A percentile compares a stretch with the other conserved stretches of the same genome.
Conservation (phyloP, 2,113 vertebrate species). For the Corvus cornix region DNA sequence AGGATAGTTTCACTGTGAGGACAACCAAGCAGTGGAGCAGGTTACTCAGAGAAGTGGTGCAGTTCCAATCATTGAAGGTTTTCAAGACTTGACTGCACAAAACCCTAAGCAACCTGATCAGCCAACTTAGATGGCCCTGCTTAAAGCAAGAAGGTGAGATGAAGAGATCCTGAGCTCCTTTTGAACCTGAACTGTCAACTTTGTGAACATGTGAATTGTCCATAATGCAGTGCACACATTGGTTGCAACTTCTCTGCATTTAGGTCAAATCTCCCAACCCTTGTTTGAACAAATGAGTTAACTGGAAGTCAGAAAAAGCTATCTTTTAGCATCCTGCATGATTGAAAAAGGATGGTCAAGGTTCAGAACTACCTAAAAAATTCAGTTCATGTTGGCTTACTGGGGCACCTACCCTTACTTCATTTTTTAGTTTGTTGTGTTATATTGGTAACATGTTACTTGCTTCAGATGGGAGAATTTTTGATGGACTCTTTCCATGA, state of each 20-base stretch:
- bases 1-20: not conserved
- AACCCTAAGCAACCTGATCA: not conserved
- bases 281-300: not conserved
- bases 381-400: not conserved
- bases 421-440: not conserved
- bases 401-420: not conserved
- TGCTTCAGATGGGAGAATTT: not conserved
- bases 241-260: not conserved
- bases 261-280: not conserved
- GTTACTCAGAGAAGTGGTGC: not conserved
- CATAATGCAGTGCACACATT: not conserved
- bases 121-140: not conserved
- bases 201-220: not conserved
- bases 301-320: not conserved
- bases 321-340: not conserved
- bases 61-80: not conserved
- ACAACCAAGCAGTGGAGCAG: not conserved
- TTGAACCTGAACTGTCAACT: accelerated
- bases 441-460: not conserved
- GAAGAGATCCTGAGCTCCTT: not conserved
- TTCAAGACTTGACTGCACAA: not conserved
- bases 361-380: not conserved
- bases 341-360: accelerated
- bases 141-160: not conserved
- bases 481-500: not conserved